Evolutionary conservation across 2,797 vertebrate species (phyloP).

Genomic region (Tamandua tetradactyla): DNA sequence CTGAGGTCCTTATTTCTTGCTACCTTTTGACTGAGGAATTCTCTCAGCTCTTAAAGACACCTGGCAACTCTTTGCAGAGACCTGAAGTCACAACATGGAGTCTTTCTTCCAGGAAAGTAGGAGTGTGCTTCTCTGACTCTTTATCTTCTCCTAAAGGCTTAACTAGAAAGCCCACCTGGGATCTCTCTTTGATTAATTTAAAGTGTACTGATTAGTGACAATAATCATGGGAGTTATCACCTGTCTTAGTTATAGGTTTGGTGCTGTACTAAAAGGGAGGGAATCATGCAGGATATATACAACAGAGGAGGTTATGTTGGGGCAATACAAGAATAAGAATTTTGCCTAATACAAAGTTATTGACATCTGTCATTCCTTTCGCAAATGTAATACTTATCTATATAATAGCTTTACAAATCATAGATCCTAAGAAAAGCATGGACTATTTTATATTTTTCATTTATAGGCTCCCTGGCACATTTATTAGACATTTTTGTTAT

Average conservation of each 20-base stretch:
- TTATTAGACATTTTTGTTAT: not conserved
- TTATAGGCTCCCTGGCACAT: not conserved
- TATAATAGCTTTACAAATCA: not conserved
- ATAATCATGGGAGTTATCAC: not conserved
- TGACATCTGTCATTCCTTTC: not conserved
- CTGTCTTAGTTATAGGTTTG: not conserved
- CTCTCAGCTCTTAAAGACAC: not conserved
- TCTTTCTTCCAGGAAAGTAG: not conserved
- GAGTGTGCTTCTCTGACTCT: not conserved
- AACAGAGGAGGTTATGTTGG: not conserved
- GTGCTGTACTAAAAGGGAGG: not conserved
- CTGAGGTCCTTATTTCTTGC: not conserved
- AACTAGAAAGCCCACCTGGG: not conserved
- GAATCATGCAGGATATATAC: not conserved
- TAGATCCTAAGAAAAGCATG: not conserved
- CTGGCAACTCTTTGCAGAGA: rapidly evolving
- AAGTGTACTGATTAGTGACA: not conserved
- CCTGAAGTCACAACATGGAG: not conserved
- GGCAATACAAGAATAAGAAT: too few species aligned
- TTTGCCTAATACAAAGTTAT: not conserved
- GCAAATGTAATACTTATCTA: not conserved
- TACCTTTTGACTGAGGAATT: not conserved
- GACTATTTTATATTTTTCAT: not conserved
- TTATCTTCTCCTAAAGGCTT: not conserved
- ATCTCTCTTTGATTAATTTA: not conserved